Base-by-base conservation (phyloP, 2,888 invertebrate genomes). In the Panzeria rudis region DNA sequence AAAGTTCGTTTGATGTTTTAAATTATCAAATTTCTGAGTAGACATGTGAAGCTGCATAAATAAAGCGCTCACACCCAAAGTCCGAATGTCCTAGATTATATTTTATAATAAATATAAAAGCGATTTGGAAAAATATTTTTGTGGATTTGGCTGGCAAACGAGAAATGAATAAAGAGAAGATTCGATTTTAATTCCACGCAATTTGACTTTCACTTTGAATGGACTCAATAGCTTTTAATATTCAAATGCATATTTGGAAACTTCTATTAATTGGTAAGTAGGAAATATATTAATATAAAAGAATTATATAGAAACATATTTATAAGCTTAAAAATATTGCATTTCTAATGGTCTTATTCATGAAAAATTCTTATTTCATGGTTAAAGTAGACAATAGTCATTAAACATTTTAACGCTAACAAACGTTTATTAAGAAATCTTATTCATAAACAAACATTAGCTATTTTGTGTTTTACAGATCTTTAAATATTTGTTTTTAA, bases 171-270 rank as follows among this genome's bases (percentile, higher is more conserved):
- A 13, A 35, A 5, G 35, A 77, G 23, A 59, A 56, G 29, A 52
- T 23, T 54, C 54, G 23, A 78, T 62, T 77, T 78, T 41, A 78
- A 59, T 82, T 82, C 75, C 81, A 85, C 78, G 78, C 78, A 85
- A 85, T 78, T 82, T 75, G 56, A 82, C 83, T 86, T 87, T 79
- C 83, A 72, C 76, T 90, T 91, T 91, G 91, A 91, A 91, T 91
- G 91, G 91, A 91, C 90, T 90, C 91, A 88, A 87, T 89, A 88
- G 90, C 88, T 88, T 89, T 91, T 88, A 87, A 89, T 88, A 90
- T 91, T 89, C 91, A 91, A 91, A 91, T 91, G 91, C 91, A 90
- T 91, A 90, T 91, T 91, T 91, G 91, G 91, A 91, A 91, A 91
- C 89, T 91, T 90, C 89, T 91, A 87, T 90, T 91, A 89, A 91